Evolutionary conservation across 2,113 vertebrate species (phyloP), one percentile per base, ranked within the genome.

Genomic region (Circaetus cinerascens): DNA sequence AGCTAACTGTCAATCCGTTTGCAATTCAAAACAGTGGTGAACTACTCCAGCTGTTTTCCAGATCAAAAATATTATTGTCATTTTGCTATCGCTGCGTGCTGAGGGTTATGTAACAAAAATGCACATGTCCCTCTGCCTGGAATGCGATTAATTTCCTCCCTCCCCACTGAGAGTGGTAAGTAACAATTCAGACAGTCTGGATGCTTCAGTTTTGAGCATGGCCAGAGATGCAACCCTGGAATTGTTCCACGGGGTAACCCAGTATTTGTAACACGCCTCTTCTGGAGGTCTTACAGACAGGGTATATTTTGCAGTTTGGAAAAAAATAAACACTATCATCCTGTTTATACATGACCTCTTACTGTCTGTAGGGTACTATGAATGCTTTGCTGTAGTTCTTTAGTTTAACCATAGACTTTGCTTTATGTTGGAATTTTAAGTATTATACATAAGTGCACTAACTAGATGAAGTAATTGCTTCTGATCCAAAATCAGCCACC

Each of bases 111-210:
- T 90, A 97, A 96, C 92, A 89, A 90, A 95, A 95, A 92, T 50
- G 92, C 93, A 93, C 45, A n/a, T 86, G 93, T 94, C 88, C 88
- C 92, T 94, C 94, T 84, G 91, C 80, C 51, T 90, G 97, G 94
- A 96, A 97, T 88, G 93, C 80, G 76, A 94, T 96, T 95, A 91
- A 97, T 97, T 97, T 96, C 95, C 95, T 97, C 95, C 94, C 78
- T 88, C 67, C 84, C 85, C 66, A 63, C 87, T 45, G 94, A 2
- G 84, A 92, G 77, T 26, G 77, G 91, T 91, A 90, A 94, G 66
- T 43, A 94, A 84, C 76, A 76, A 87, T 90, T 96, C 88, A 97
- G 93, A 89, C 81, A 77, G 82, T 59, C 89, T 81, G 92, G 57
- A 95, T 90, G 91, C 88, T 95, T 82, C 46, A 66, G 60, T 83